Evolutionary conservation across 2,113 vertebrate genomes (phyloP).

Genomic region (Lipophrys pholis): DNA sequence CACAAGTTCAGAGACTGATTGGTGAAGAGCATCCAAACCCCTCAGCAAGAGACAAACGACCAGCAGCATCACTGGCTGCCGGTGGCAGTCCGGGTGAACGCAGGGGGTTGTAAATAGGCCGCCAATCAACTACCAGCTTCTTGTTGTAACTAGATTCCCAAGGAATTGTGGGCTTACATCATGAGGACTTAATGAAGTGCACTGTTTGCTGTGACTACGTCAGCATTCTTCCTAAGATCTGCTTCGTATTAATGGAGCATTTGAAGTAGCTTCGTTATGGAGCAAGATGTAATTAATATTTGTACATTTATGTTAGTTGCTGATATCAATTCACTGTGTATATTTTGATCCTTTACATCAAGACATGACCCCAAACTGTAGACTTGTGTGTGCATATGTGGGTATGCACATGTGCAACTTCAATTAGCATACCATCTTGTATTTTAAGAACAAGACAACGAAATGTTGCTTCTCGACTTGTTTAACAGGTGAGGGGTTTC

Average conservation of each 20-base stretch:
- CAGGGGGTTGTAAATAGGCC: constrained; percentile 68
- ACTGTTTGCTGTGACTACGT: constrained; percentile 89
- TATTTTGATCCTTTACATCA: constrained; percentile 81
- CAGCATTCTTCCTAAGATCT: constrained; percentile 81
- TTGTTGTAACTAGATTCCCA: constrained; percentile 86
- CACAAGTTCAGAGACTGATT: constrained; percentile 98
- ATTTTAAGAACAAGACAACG: constrained; percentile 68
- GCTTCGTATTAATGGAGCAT: constrained; percentile 99
- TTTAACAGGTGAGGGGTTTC: constrained; percentile 81
- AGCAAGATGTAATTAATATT: constrained; percentile 90
- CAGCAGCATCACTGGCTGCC: constrained; percentile 58
- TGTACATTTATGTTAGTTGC: constrained; percentile 79
- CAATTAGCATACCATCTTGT: constrained; percentile 76
- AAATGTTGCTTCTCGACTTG: constrained; percentile 65
- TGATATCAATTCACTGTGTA: constrained; percentile 82
- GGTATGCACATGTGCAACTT: constrained; percentile 78
- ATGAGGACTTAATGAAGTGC: constrained; percentile 86
- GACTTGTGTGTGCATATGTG: constrained; percentile 81
- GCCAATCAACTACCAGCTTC: constrained; percentile 76
- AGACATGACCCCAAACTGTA: constrained; percentile 79
- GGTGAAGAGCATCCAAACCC: constrained; percentile 46
- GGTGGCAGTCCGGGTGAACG: constrained; percentile 60
- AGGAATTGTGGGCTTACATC: constrained; percentile 84
- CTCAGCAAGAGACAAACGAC: constrained; percentile 32
- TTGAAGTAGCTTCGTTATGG: constrained; percentile 95